phyloP scores from a whole-genome alignment of 2,888 invertebrate species.

The Cactoblastis cactorum region DNA sequence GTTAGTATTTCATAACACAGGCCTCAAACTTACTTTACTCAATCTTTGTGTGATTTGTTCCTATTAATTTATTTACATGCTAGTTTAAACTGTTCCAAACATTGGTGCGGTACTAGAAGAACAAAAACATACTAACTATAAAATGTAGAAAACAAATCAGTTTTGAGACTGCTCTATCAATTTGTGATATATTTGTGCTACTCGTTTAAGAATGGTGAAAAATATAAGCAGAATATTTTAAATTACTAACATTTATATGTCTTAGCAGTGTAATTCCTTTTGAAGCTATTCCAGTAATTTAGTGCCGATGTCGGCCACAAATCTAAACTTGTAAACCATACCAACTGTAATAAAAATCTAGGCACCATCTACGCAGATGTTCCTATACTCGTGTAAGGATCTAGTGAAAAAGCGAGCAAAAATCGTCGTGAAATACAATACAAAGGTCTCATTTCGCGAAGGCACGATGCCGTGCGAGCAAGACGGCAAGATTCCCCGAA shows the following conservation, averaged over 20 bases:
- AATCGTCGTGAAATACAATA: slow-evolving; percentile 40
- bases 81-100: too few species aligned
- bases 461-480: slow-evolving; percentile 26
- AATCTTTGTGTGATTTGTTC: not conserved
- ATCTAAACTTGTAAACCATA: slow-evolving; percentile 8
- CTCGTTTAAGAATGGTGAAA: too few species aligned
- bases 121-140: too few species aligned
- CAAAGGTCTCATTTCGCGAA: slow-evolving; percentile 30
- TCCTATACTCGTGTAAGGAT: slow-evolving; percentile 30
- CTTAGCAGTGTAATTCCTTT: too few species aligned
- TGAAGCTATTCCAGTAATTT: not conserved
- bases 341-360: slow-evolving; percentile 21
- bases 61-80: not conserved
- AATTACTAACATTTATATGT: too few species aligned
- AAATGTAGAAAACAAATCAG: too few species aligned
- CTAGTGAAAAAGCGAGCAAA: slow-evolving; percentile 46
- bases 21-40: too few species aligned
- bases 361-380: slow-evolving; percentile 23
- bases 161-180: too few species aligned
- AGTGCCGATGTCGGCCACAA: slow-evolving; percentile 1
- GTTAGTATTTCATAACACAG: too few species aligned
- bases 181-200: too few species aligned
- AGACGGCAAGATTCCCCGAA: slow-evolving; percentile 54
- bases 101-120: too few species aligned
- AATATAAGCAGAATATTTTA: too few species aligned